Evolutionary conservation across 1,140 invertebrate species (phyloP).

Genomic region (Contarinia nasturtii): DNA sequence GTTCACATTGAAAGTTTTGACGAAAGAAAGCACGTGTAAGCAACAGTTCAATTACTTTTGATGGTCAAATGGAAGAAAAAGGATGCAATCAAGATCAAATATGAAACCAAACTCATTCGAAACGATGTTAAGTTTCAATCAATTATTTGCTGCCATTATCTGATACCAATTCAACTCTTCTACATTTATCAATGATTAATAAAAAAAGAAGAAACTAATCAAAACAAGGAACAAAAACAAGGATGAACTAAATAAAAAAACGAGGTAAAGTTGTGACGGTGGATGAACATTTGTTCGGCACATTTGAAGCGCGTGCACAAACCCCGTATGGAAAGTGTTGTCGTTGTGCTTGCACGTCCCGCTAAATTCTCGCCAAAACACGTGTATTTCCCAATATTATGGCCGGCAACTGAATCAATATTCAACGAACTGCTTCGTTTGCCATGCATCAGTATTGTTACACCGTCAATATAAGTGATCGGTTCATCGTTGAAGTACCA

Average conservation of each 20-base stretch:
- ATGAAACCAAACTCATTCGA: too few species aligned
- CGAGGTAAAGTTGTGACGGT: too few species aligned
- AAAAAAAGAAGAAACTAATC: background rate
- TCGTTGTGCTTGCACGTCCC: slow-evolving; percentile 37
- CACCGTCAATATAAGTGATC: slow-evolving; percentile 16
- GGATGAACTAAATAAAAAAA: too few species aligned
- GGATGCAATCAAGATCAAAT: too few species aligned
- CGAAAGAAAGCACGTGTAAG: too few species aligned
- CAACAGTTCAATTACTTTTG: too few species aligned
- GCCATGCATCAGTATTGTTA: slow-evolving; percentile 24
- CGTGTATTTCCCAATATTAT: slow-evolving; percentile 44
- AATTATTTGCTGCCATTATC: too few species aligned
- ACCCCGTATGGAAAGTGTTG: slow-evolving; percentile 35
- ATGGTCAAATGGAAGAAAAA: too few species aligned
- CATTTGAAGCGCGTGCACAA: slow-evolving; percentile 7
- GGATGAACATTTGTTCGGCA: background rate
- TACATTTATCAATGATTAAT: too few species aligned
- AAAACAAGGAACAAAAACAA: background rate
- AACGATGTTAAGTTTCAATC: too few species aligned
- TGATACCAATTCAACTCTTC: too few species aligned
- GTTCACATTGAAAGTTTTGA: too few species aligned
- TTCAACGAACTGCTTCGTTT: slow-evolving; percentile 45
- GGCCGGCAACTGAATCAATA: slow-evolving; percentile 47
- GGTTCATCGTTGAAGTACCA: slow-evolving; percentile 57
- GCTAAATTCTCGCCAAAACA: slow-evolving; percentile 57